Evolutionary conservation across 2,113 vertebrate genomes (phyloP), one percentile per base, ranked within the genome.

Genomic region (Cygnus atratus): DNA sequence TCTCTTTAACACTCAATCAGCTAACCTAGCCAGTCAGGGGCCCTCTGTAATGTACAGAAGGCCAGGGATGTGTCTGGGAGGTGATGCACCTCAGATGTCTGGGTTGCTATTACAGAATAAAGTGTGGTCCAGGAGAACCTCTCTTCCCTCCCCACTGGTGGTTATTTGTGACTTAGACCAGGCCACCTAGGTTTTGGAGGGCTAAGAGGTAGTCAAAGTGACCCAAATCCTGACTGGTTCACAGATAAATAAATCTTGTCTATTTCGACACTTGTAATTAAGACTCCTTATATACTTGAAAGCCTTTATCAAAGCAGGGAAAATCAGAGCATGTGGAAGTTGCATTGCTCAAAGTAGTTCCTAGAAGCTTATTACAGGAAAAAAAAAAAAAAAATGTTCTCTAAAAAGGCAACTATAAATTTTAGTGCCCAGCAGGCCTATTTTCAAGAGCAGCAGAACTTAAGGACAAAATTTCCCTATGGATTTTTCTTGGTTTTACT

Each of bases 1-100:
- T 39, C 10, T 39, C 39, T 61, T 68, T 68, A 57, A 17, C 12
- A 14, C 16, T 67, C 0, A 0, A 3, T 39, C 18, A 58, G 19
- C 26, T 63, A 33, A 31, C 11, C 24, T 43, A 17, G 46, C 17
- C 43, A 11, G 16, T 57, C 39, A 50, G 35, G 13, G 29, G 13
- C 18, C 59, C 39, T 37, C 8, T 4, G 8, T 4, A 43, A 9
- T 33, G 6, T 24, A 39, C 0, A 61, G 22, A 67, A 6, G 31
- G 61, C 16, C 21, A n/a, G 13, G 13, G 3, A 22, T 37, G 31
- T 14, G 20, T 31, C 7, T 37, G 59, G 37, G 31, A 87, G 76
- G 10, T 29, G 61, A 35, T 39, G 17, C 10, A 52, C 20, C 24
- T 52, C 54, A n/a, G 37, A 25, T 55, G 8, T 48, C n/a, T 55